A percentile compares a stretch with the other conserved stretches of the same genome.
phyloP scores from a whole-genome alignment of 2,113 vertebrate genomes.

The Corydoras sp. region DNA sequence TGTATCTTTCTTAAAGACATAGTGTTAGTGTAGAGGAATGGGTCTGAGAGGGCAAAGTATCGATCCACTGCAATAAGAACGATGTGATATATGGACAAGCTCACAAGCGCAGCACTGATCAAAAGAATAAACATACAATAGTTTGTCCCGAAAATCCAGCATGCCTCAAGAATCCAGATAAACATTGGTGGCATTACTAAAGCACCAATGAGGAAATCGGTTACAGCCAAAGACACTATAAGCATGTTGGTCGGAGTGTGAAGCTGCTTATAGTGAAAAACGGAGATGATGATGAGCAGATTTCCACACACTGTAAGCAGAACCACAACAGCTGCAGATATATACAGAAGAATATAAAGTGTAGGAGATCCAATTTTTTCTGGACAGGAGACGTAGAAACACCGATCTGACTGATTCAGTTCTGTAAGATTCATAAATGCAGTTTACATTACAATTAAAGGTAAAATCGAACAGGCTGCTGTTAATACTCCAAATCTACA shows the following conservation, averaged over 20 bases:
- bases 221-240: not conserved
- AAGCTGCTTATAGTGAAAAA: not conserved
- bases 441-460: too few species aligned
- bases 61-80: conserved; percentile 37
- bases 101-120: not conserved
- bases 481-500: not conserved
- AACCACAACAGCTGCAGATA: conserved; percentile 46
- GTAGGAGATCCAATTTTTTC: conserved; percentile 2
- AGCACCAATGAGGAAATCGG: conserved; percentile 14
- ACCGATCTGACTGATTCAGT: not conserved
- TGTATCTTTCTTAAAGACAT: conserved; percentile 19
- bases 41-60: conserved; percentile 36
- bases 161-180: conserved; percentile 23
- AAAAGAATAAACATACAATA: conserved; percentile 12
- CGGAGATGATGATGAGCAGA: conserved; percentile 34
- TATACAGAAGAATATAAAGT: conserved; percentile 39
- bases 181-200: conserved; percentile 61
- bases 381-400: not conserved
- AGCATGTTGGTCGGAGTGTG: not conserved
- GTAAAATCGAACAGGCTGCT: too few species aligned
- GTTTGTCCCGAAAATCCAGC: conserved; percentile 31
- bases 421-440: too few species aligned
- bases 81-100: conserved; percentile 19
- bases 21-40: conserved; percentile 34
- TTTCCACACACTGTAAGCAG: conserved; percentile 48